Evolutionary conservation across 2,113 vertebrate species (phyloP), one percentile per base, ranked within the genome.

Genomic region (Corapipo altera): DNA sequence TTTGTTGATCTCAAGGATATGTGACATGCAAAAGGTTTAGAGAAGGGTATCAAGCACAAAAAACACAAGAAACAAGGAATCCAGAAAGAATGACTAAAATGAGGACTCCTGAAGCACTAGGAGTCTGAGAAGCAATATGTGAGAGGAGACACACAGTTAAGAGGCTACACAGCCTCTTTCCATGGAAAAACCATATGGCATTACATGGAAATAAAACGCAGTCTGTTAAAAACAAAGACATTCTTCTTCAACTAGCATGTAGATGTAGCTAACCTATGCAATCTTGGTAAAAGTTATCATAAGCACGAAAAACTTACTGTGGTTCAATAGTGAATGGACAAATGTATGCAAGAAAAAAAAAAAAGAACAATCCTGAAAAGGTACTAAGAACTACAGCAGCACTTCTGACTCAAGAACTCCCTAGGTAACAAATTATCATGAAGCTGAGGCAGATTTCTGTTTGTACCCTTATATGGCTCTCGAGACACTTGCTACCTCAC

Each of bases 231-330:
- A 74, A 41, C 15, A 69, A 62, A 18, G 7, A 48, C 13, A 55
- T 35, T 20, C 9, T 79, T 37, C 33, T 39, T 76, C 52, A 54
- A 14, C 8, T 4, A 82, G 11, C 17, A 23, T 0, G 2, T 8
- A 46, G 11, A 23, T 0, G 2, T 8, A 46, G 11, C 22, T 54
- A 73, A 64, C 6, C 37, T n/a, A 41, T 4, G 4, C 11, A 52
- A 33, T 64, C 21, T 37, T 8, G 2, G 7, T 21, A 20, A 32
- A 55, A 59, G 17, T 33, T 27, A 72, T 4, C 1, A 0, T 17
- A 37, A 55, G 19, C 37, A 49, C 15, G 33, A 72, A 58, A 85
- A 66, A 8, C 2, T 35, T 35, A 15, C 0, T 43, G 0, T 3
- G 3, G 24, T 23, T 77, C 73, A 69, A 85, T 3, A 64, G 30